A percentile compares a stretch with the other conserved stretches of the same genome.
These are phyloP conservation scores for Erithacus rubecula DNA, from an alignment of 2,797 vertebrate genomes.

Conservation along the genomic window DNA sequence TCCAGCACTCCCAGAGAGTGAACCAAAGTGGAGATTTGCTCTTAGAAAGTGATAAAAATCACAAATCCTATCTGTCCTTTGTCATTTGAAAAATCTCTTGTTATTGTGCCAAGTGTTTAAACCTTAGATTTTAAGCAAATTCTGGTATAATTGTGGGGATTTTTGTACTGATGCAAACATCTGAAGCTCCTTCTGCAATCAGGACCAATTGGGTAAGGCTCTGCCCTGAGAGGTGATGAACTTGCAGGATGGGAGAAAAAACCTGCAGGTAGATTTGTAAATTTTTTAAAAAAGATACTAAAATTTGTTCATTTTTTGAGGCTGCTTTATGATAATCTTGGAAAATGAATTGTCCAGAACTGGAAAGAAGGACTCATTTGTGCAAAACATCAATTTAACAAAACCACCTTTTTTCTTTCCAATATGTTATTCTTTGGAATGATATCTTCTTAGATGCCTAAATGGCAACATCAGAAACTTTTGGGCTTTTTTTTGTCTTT, in stretches of 20 bases:
- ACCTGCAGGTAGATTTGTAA: background rate
- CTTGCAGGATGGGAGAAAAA: background rate
- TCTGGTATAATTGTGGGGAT: background rate
- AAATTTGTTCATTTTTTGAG: background rate
- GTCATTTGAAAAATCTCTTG: background rate
- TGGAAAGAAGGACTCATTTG: background rate
- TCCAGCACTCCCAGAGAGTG: background rate
- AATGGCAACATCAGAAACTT: background rate
- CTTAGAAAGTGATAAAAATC: background rate
- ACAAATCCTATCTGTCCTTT: rapidly evolving
- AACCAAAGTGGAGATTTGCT: background rate
- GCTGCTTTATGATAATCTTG: background rate
- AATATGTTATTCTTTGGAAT: background rate
- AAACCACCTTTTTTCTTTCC: background rate
- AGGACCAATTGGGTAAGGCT: background rate
- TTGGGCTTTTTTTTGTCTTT: rapidly evolving
- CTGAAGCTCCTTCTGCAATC: background rate
- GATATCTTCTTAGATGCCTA: background rate
- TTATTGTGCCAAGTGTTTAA: background rate
- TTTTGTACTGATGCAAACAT: background rate
- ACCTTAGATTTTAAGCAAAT: background rate
- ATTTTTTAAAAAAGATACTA: background rate
- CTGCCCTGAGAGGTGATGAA: background rate
- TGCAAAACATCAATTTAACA: background rate
- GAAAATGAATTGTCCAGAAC: background rate